Evolutionary conservation across 2,113 vertebrate genomes (phyloP).

Genomic region (Trachemys scripta): DNA sequence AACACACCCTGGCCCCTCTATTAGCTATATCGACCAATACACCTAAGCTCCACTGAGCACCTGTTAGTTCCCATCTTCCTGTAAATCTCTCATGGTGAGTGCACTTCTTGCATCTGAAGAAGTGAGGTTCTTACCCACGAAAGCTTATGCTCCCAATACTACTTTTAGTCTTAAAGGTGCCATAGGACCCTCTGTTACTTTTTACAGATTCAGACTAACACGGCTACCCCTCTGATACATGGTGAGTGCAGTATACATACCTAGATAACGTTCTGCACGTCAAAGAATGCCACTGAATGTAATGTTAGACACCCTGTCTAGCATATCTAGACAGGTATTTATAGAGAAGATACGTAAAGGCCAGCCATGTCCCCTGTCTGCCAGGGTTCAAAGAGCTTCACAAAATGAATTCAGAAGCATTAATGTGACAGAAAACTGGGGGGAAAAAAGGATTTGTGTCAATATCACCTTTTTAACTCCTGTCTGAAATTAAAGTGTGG

Average conservation of each 20-base stretch:
- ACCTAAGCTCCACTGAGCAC: accelerated
- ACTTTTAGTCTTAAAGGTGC: no score
- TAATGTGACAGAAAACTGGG: not conserved
- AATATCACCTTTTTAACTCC: not conserved
- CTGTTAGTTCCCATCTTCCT: not conserved
- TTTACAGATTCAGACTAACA: no score
- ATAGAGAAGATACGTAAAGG: accelerated
- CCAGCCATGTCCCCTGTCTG: accelerated
- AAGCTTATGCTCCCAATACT: no score
- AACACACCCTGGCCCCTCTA: not conserved
- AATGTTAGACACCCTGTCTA: accelerated
- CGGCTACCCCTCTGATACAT: not conserved
- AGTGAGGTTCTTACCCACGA: no score
- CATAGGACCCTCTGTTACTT: no score
- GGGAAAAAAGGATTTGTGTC: not conserved
- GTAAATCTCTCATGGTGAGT: not conserved
- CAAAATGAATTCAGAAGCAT: accelerated
- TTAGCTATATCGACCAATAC: no score
- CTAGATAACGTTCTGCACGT: accelerated
- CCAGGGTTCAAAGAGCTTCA: not conserved
- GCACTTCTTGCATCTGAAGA: not conserved
- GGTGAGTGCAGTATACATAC: not conserved
- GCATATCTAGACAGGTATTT: not conserved
- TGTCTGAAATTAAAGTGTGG: not conserved
- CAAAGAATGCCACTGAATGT: accelerated